Conservation (phyloP, 2,113 vertebrate genomes). For the Bostrychus sinensis region DNA sequence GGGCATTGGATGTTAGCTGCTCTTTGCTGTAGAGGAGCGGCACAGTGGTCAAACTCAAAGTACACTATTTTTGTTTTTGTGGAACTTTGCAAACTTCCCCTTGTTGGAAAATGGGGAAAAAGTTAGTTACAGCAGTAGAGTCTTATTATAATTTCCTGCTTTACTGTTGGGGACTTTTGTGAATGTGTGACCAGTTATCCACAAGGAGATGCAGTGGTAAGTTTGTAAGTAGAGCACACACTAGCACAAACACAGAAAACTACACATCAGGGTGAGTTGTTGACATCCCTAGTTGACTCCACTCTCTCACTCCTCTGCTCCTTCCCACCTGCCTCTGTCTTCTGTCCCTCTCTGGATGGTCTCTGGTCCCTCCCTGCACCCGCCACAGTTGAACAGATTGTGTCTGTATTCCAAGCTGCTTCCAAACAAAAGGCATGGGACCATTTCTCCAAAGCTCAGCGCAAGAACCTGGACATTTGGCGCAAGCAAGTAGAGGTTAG, state of each 20-base stretch:
- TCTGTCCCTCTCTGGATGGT: conserved; percentile 86
- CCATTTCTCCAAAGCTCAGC: conserved; percentile 99
- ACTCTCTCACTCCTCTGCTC: conserved; percentile 92
- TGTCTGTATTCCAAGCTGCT: conserved; percentile 98
- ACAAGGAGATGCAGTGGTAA: conserved; percentile 39
- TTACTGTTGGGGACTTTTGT: conserved; percentile 9
- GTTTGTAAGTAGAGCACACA: conserved; percentile 59
- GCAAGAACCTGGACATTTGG: conserved; percentile 99
- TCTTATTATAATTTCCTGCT: not conserved
- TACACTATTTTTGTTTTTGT: conserved; percentile 48
- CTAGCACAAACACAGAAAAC: conserved; percentile 18
- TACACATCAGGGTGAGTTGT: conserved; percentile 58
- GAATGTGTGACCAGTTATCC: conserved; percentile 19
- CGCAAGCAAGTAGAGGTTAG: conserved; percentile 98
- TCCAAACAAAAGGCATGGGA: conserved; percentile 99
- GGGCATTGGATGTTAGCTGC: conserved; percentile 16
- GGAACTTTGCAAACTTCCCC: no score
- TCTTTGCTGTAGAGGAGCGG: conserved; percentile 27
- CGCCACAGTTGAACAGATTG: conserved; percentile 98
- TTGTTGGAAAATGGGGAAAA: no score
- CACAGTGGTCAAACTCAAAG: conserved; percentile 39
- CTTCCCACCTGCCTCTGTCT: conserved; percentile 84
- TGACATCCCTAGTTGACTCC: conserved; percentile 88
- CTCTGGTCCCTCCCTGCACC: conserved; percentile 81
- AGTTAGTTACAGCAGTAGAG: no score